phyloP scores from a whole-genome alignment of 2,888 invertebrate genomes.

The Hirudinaria manillensis region DNA sequence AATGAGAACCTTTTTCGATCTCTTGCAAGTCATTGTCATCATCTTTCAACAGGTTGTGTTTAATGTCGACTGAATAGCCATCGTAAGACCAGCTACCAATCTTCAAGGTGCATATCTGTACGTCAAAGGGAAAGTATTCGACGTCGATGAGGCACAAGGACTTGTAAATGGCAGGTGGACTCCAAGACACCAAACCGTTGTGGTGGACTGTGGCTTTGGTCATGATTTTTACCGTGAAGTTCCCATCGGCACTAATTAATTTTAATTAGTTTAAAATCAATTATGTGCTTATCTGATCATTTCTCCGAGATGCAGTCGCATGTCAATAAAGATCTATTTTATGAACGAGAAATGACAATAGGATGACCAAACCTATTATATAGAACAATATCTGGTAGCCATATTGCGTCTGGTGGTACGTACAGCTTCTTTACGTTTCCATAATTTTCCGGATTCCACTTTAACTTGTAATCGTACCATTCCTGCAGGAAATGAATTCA shows the following conservation, averaged over 20 bases:
- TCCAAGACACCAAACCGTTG: conserved; percentile 50
- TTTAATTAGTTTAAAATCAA: conserved; percentile 1
- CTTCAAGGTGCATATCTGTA: conserved; percentile 91
- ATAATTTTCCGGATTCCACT: conserved; percentile 88
- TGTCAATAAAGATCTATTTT: too few species aligned
- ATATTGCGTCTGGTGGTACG: conserved; percentile 90
- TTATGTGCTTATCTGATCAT: too few species aligned
- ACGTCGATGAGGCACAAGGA: conserved; percentile 61
- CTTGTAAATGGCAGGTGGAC: conserved; percentile 95
- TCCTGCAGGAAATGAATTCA: conserved; percentile 38
- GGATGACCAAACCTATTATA: conserved; percentile 68
- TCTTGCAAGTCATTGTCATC: conserved; percentile 30
- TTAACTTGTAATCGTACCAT: conserved; percentile 75
- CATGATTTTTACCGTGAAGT: conserved; percentile 41
- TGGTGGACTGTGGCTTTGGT: conserved; percentile 40
- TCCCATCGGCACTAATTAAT: conserved; percentile 40
- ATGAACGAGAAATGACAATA: too few species aligned
- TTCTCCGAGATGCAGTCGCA: too few species aligned
- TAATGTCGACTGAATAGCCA: conserved; percentile 46
- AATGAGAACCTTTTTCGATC: conserved; percentile 44
- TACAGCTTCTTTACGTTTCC: conserved; percentile 86
- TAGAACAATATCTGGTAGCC: conserved; percentile 92
- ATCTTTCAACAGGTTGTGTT: conserved; percentile 36
- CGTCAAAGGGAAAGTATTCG: conserved; percentile 58
- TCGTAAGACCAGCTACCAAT: conserved; percentile 75